Conservation (phyloP, 2,113 vertebrate species). For the Centropus bengalensis region DNA sequence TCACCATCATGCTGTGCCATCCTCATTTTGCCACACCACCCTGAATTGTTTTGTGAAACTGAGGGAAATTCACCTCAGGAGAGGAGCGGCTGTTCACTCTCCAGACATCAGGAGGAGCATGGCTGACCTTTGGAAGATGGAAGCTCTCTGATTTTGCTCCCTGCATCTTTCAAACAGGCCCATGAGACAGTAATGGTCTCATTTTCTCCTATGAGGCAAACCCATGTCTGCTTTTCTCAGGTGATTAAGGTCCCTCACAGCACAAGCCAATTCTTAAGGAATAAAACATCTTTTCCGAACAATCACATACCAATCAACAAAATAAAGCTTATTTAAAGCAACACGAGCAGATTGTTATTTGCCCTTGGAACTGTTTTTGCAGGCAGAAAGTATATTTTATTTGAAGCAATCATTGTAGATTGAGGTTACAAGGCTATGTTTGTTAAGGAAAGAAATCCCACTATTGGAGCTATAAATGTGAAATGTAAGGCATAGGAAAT, state of each 20-base stretch:
- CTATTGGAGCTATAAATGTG: not conserved
- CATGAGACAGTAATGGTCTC: not conserved
- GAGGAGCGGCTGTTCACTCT: not conserved
- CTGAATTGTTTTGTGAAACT: not conserved
- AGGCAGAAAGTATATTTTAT: not conserved
- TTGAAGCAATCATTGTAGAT: not conserved
- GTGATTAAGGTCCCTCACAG: not conserved
- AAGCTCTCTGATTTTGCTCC: not conserved
- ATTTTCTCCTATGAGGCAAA: not conserved
- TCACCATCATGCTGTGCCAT: not conserved
- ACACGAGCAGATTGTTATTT: not conserved
- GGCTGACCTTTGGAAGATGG: not conserved
- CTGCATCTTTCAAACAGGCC: not conserved
- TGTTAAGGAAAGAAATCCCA: not conserved
- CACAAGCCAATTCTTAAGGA: not conserved
- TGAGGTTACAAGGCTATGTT: not conserved
- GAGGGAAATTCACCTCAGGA: not conserved
- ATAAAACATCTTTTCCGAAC: constrained; percentile 25
- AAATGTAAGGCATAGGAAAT: not conserved
- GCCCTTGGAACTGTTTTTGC: not conserved
- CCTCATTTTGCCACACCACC: not conserved
- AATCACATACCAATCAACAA: not conserved
- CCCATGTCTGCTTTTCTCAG: not conserved
- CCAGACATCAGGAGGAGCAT: not conserved
- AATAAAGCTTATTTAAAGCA: constrained; percentile 8